phyloP scores from a whole-genome alignment of 2,888 invertebrate genomes.

The Drosophila borealis region DNA sequence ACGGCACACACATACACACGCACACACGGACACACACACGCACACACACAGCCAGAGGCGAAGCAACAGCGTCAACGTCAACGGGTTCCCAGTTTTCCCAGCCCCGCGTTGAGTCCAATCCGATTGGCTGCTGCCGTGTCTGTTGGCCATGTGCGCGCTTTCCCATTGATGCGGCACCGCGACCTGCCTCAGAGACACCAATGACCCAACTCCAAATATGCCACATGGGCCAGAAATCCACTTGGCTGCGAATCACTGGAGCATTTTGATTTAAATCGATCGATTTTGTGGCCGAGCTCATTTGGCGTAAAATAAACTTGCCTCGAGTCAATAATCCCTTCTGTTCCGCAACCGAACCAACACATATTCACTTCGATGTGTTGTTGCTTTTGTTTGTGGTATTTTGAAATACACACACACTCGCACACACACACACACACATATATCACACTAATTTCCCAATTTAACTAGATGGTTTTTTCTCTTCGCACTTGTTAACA shows the following conservation, averaged over 20 bases:
- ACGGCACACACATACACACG: constrained; percentile 31
- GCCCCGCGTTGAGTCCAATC: constrained; percentile 3
- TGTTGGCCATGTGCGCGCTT: constrained; percentile 66
- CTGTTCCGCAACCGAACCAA: constrained; percentile 19
- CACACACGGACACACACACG: constrained; percentile 8
- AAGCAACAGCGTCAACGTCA: constrained; percentile 32
- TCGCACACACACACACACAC: neutral
- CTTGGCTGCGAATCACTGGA: constrained; percentile 48
- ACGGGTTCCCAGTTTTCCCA: constrained; percentile 38
- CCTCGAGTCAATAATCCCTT: constrained; percentile 78
- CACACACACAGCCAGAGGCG: constrained; percentile 3
- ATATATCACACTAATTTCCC: constrained; percentile 62
- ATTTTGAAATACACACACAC: constrained; percentile 61
- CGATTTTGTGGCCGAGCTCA: constrained; percentile 78
- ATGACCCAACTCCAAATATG: constrained; percentile 34
- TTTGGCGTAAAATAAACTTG: constrained; percentile 80
- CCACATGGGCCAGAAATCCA: constrained; percentile 34
- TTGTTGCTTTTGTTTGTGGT: constrained; percentile 53
- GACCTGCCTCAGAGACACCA: constrained; percentile 67
- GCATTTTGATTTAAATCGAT: constrained; percentile 78
- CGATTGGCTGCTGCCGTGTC: constrained; percentile 14
- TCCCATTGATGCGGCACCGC: constrained; percentile 70
- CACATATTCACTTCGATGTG: constrained; percentile 18
- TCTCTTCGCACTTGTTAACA: constrained; percentile 76
- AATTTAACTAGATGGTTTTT: constrained; percentile 50